These are phyloP conservation scores for Selenia dentaria DNA, from an alignment of 2,888 invertebrate species.

Conservation along the genomic window DNA sequence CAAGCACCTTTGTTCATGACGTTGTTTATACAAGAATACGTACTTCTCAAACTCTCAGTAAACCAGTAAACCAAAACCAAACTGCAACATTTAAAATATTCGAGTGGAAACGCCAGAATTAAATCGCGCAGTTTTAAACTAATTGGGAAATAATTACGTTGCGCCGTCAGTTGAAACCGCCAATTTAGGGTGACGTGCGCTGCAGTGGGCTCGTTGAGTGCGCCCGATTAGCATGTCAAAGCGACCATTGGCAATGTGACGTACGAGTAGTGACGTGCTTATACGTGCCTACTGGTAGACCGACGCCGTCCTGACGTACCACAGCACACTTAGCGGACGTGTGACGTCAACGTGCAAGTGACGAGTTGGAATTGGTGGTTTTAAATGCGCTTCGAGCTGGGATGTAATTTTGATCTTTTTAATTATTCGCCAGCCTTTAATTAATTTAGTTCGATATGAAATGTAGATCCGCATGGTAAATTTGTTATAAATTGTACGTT, in stretches of 20 bases:
- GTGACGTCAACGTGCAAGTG: neutral
- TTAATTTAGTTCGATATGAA: too few relatives aligned
- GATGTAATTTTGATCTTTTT: too few relatives aligned
- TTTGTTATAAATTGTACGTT: too few relatives aligned
- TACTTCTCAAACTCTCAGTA: neutral
- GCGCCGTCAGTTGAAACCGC: constrained; percentile 31
- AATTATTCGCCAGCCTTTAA: too few relatives aligned
- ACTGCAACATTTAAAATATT: neutral
- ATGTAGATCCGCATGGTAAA: too few relatives aligned
- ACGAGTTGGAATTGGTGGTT: constrained; percentile 1
- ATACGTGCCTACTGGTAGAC: neutral
- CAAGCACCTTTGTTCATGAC: too few relatives aligned
- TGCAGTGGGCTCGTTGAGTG: constrained; percentile 14
- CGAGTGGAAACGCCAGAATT: neutral
- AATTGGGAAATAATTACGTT: constrained; percentile 38
- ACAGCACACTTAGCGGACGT: neutral
- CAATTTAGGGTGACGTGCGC: constrained; percentile 30
- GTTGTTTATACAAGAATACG: too few relatives aligned
- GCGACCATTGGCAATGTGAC: constrained; percentile 1
- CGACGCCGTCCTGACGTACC: neutral
- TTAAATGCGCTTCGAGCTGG: too few relatives aligned
- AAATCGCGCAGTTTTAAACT: constrained; percentile 22
- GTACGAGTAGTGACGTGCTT: neutral
- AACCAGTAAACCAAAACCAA: neutral
- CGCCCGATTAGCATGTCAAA: constrained; percentile 47